Evolutionary conservation across 2,888 invertebrate genomes (phyloP).

Genomic region (Zygothrica quintamaculata): DNA sequence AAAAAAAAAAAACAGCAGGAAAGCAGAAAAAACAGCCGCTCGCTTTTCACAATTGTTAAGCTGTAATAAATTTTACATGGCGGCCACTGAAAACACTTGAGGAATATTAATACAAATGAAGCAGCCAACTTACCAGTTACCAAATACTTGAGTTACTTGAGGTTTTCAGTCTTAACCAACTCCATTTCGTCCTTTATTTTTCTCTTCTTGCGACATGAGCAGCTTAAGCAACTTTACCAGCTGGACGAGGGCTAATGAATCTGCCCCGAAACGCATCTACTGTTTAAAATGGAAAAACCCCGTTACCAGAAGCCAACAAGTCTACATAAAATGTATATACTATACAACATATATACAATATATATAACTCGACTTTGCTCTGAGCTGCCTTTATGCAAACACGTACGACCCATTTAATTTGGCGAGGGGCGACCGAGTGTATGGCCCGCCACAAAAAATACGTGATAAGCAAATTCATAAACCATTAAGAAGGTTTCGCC

Average conservation of each 20-base stretch:
- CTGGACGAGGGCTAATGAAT: slow-evolving; percentile 47
- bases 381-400: slow-evolving; percentile 63
- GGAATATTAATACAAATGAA: slow-evolving; percentile 66
- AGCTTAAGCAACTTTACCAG: slow-evolving; percentile 41
- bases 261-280: slow-evolving; percentile 21
- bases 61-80: slow-evolving; percentile 66
- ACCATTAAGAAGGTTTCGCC: slow-evolving; percentile 67
- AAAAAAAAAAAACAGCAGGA: too few species aligned
- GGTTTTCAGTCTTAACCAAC: slow-evolving; percentile 13
- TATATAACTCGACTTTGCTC: slow-evolving; percentile 23
- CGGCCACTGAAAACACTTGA: slow-evolving; percentile 60
- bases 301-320: neutral
- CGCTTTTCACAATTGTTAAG: slow-evolving; percentile 43
- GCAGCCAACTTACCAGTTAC: slow-evolving; percentile 15
- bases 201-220: slow-evolving; percentile 28
- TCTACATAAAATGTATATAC: slow-evolving; percentile 22
- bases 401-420: slow-evolving; percentile 73
- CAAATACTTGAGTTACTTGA: slow-evolving; percentile 30
- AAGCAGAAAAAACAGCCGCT: slow-evolving; percentile 15
- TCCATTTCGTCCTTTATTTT: slow-evolving; percentile 14
- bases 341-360: slow-evolving; percentile 12
- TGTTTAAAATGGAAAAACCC: too few species aligned
- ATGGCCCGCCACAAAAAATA: slow-evolving; percentile 66
- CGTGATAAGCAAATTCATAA: slow-evolving; percentile 75
- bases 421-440: slow-evolving; percentile 60